Evolutionary conservation across 2,888 invertebrate species (phyloP), one percentile per base, ranked within the genome.

Genomic region (Tetranychus piercei): DNA sequence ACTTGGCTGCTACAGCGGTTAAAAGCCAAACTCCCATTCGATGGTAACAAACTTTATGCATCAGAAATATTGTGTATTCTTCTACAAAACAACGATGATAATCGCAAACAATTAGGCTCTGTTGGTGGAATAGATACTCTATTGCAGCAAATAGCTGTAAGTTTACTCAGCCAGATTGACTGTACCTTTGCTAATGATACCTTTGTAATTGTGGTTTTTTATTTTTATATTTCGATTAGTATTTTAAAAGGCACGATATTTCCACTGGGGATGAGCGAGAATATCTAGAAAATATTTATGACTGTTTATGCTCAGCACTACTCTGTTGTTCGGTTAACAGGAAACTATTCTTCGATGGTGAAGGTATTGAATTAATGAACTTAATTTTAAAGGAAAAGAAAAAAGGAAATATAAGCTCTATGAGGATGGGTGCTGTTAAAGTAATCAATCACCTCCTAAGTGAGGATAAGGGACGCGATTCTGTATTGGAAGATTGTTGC

Each of bases 321-420:
- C 90, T 96, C 89, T 87, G 88, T 77, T 86, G 89, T 18, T 85
- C 89, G 0, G 76, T 79, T 77, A 99, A 99, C 84, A 87, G 95
- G 73, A 92, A 93, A 78, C 87, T 90, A 75, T 99, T 99, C 82
- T 85, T 99, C 45, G 89, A 90, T 80, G 99, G 94, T 2, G 99
- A 99, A 85, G 99, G 99, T 4, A 85, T 97, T 73, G 99, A 99
- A 83, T 87, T 99, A 71, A 99, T 99, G 99, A 99, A 97, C 84
- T 87, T 99, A 76, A 97, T 99, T 95, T 85, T 99, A 66, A 87
- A 88, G 74, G 78, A 77, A 22, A 78, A 76, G 73, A 73, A 76
- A 71, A 77, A 81, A 79, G 82, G 82, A 1, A 74, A 70, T 11
- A 66, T 8, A 22, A 43, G 64, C 20, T 66, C 55, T n/a, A 72